These are phyloP conservation scores for Echiichthys vipera DNA, from an alignment of 2,797 vertebrate genomes.

Conservation along the genomic window DNA sequence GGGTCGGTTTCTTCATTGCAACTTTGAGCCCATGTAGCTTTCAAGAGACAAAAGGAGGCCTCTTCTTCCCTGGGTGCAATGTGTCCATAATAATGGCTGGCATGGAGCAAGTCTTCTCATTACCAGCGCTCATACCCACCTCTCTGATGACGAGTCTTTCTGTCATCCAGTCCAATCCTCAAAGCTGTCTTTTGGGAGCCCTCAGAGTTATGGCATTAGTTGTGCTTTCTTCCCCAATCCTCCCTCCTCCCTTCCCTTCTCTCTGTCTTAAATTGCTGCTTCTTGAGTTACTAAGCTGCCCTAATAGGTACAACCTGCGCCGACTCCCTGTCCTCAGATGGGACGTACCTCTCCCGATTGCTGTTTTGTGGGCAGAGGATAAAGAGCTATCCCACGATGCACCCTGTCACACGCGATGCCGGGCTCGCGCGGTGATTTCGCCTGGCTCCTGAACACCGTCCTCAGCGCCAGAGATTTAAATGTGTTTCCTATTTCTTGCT, in stretches of 20 bases:
- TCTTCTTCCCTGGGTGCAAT: constrained; percentile 58
- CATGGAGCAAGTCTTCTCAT: constrained; percentile 68
- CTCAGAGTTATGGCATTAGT: constrained; percentile 76
- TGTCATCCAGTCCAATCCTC: constrained; percentile 79
- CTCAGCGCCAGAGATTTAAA: constrained; percentile 82
- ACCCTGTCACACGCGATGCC: constrained; percentile 77
- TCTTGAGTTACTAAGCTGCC: constrained; percentile 87
- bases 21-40: constrained; percentile 30
- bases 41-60: constrained; percentile 58
- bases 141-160: constrained; percentile 71
- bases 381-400: constrained; percentile 75
- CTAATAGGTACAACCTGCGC: constrained; percentile 88
- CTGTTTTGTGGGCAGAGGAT: constrained; percentile 58
- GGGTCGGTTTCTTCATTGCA: constrained; percentile 37
- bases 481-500: constrained; percentile 89
- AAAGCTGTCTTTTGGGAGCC: constrained; percentile 79
- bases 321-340: constrained; percentile 71
- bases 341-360: constrained; percentile 71
- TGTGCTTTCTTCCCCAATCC: constrained; percentile 64
- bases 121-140: constrained; percentile 74
- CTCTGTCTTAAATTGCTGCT: constrained; percentile 77
- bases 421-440: constrained; percentile 65
- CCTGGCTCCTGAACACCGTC: constrained; percentile 67
- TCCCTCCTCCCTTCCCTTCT: constrained; percentile 52
- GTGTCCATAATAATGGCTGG: constrained; percentile 67